Base-by-base conservation (phyloP, 1,140 invertebrate genomes). In the Lucilia sericata region DNA sequence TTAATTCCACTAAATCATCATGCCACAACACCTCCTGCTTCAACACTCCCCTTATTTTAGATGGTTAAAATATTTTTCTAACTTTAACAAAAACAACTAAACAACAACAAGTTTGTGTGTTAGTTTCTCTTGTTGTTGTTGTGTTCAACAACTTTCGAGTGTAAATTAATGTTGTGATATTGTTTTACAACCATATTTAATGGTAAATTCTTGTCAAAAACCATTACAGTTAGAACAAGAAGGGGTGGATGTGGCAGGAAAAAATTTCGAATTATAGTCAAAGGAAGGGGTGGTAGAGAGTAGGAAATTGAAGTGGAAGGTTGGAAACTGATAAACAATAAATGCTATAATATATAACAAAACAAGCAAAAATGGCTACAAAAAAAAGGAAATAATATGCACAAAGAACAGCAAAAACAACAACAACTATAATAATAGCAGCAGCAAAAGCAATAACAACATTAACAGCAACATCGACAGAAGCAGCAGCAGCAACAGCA, bases 81-180 rank as follows among this genome's bases (percentile, higher is more conserved):
- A 55, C 17, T 55, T 42, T n/a, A 55, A 55, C 51, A 55, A 55
- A 14, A 55, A 55, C 5, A 55, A 10, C 49, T 36, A 36, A 36
- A 36, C 36, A 36, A 42, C 42, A 42, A 42, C 42, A 42, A 42
- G 42, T 42, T 42, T 42, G 5, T 42, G 42, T 42, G 42, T 8
- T 42, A 42, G 5, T 42, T 42, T 8, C 7, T 8, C 7, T 42
- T 42, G 5, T 10, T 42, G 42, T 10, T 42, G 17, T 55, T 14
- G 12, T 55, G 12, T 55, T 55, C 17, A 55, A 55, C 51, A 55
- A 55, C 13, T 55, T 55, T 55, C 17, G 51, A 55, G 51, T 55
- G 51, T 55, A 55, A 55, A 55, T n/a, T 55, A 55, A 55, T 55
- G 51, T 55, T 55, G 17, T 55, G 51, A 55, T 55, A 55, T 55